These are phyloP conservation scores for Hydractinia symbiolongicarpus DNA, from an alignment of 30 jellyfish, hydroid and myxozoan species.

Conservation along the genomic window DNA sequence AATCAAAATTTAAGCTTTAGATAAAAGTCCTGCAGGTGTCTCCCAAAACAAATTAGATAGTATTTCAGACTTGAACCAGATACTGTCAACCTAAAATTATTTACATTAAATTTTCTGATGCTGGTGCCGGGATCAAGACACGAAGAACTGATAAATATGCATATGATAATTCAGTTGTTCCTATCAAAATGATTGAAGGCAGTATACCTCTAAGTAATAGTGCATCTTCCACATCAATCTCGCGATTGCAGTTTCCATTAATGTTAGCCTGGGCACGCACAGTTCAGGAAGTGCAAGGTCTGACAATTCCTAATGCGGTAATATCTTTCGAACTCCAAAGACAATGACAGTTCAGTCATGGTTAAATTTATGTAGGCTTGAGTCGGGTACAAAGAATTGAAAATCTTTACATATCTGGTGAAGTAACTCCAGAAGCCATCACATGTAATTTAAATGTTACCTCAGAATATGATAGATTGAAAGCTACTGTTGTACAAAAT, in stretches of 20 bases:
- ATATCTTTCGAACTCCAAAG: no score
- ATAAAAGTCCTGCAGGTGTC: constrained; percentile 5
- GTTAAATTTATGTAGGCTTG: no score
- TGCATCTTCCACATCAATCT: neutral
- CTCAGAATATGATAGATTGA: no score
- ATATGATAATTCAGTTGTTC: neutral
- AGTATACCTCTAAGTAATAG: neutral
- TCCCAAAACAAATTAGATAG: neutral
- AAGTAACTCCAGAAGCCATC: no score
- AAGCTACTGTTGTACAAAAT: no score
- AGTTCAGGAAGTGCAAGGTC: constrained; percentile 34
- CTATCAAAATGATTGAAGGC: neutral
- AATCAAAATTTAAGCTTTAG: constrained; percentile 10
- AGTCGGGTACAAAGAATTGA: no score
- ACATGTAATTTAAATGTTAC: no score
- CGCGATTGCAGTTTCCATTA: constrained; percentile 28
- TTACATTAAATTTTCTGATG: constrained; percentile 19
- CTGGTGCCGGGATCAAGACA: constrained; percentile 3
- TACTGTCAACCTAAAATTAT: constrained; percentile 8
- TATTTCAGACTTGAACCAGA: neutral
- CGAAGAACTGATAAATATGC: neutral
- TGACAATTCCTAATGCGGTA: no score
- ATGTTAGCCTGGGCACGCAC: constrained; percentile 34
- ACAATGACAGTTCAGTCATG: no score
- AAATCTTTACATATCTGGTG: no score